Evolutionary conservation across 2,888 invertebrate species (phyloP), one percentile per base, ranked within the genome.

Genomic region (Mimachlamys varia): DNA sequence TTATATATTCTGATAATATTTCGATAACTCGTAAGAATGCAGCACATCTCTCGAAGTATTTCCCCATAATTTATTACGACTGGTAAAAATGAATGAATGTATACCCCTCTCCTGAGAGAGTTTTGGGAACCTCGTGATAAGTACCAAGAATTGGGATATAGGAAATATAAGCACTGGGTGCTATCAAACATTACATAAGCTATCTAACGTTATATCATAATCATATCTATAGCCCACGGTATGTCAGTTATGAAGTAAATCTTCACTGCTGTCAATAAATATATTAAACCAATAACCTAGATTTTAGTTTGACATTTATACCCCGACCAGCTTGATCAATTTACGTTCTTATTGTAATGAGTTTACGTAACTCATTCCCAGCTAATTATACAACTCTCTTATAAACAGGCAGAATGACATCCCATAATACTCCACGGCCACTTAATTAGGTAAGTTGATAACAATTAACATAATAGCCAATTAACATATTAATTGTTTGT

Each of bases 401-500:
- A 76, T 76, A 76, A 76, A 27, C 27, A 27, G 33, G 33, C 76
- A 27, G 33, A 76, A 33, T 76, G 76, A 76, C 76, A 76, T 27
- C 76, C 76, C 27, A 27, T 76, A 76, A 76, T 76, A 76, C 7
- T 62, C 62, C 10, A 53, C 15, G 19, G 53, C 19, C 53, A 62
- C 62, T 62, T 62, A 62, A 62, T 76, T 76, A 76, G 17, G 2
- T 58, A 58, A 58, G 58, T 58, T 76, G 76, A 76, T 76, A 76
- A 33, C 76, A 76, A 76, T 76, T 76, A 76, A 76, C 76, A 33
- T 76, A 76, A 76, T 76, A 33, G 76, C 3, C 76, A 76, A 76
- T 76, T 76, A 76, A 76, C 76, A 76, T 76, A 33, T 33, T 76
- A 76, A 27, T 76, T 76, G 76, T 76, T 76, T 76, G 76, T 76